phyloP scores from a whole-genome alignment of 53 echinoderm and acorn worm genomes.

The Luidia sarsii region DNA sequence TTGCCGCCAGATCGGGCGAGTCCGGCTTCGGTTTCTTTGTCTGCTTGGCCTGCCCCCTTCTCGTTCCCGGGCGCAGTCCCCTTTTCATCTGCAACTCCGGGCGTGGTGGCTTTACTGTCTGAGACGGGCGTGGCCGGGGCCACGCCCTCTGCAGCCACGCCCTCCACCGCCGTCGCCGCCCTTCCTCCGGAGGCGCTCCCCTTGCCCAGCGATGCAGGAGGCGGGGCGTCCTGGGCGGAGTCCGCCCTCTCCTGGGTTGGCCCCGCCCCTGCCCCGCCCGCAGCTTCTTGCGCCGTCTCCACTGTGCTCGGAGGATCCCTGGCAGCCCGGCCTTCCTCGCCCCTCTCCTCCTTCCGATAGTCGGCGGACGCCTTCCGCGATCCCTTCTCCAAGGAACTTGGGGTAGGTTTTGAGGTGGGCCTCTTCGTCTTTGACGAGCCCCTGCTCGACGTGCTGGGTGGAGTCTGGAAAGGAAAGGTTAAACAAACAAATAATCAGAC shows the following conservation, averaged over 20 bases:
- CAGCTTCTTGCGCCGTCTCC: not conserved
- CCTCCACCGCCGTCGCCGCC: too few species aligned
- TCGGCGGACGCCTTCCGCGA: conserved; percentile 13
- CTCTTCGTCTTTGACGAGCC: conserved; percentile 26
- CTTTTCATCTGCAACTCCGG: not conserved
- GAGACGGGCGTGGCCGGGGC: conserved; percentile 7
- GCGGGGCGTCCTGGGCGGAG: not conserved
- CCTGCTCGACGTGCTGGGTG: conserved; percentile 13
- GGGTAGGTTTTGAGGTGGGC: conserved; percentile 6
- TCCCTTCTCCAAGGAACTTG: conserved; percentile 4
- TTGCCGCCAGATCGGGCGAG: too few species aligned
- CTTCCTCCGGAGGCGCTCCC: conserved; percentile 17
- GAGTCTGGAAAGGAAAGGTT: conserved; percentile 17
- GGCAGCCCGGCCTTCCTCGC: too few species aligned
- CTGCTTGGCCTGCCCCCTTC: conserved; percentile 9
- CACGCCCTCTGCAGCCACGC: not conserved
- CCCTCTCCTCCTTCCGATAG: not conserved
- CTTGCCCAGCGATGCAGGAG: not conserved
- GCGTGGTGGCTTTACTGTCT: not conserved
- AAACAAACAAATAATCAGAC: too few species aligned
- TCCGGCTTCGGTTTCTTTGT: too few species aligned
- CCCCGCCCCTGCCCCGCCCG: not conserved
- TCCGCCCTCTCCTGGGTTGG: not conserved
- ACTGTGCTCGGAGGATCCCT: too few species aligned
- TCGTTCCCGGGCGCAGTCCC: not conserved